These are phyloP conservation scores for Shargacucullia verbasci DNA, from an alignment of 2,888 invertebrate species.

Conservation along the genomic window DNA sequence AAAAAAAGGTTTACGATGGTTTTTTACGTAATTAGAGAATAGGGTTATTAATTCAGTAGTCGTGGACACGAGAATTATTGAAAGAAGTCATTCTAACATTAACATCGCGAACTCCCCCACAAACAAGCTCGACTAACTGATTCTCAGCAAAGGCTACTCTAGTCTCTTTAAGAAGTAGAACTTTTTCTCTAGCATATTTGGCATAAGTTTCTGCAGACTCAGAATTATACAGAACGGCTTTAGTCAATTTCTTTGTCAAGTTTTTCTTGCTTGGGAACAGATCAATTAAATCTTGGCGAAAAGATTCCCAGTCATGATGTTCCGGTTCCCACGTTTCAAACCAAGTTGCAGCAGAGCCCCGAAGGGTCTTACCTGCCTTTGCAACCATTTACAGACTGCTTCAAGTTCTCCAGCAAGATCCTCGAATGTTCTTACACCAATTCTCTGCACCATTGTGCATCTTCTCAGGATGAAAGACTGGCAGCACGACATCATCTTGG, in stretches of 20 bases:
- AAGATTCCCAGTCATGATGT: constrained; percentile 10
- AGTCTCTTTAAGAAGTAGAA: constrained; percentile 11
- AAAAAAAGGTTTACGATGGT: constrained; percentile 3
- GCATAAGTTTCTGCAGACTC: constrained; percentile 20
- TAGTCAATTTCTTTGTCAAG: constrained; percentile 3
- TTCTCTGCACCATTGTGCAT: constrained; percentile 7
- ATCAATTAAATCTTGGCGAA: constrained; percentile 8
- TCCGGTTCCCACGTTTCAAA: constrained; percentile 13
- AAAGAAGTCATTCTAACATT: constrained; percentile 19
- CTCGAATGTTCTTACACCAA: constrained; percentile 5
- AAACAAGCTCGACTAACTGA: too few relatives aligned
- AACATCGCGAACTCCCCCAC: constrained; percentile 19
- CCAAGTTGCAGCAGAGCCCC: constrained; percentile 14
- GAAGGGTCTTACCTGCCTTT: too few relatives aligned
- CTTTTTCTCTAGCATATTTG: constrained; percentile 25
- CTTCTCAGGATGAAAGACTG: constrained; percentile 7
- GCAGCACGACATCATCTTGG: constrained; percentile 6
- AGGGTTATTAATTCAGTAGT: constrained; percentile 7
- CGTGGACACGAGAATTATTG: constrained; percentile 1
- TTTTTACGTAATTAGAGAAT: constrained; percentile 5
- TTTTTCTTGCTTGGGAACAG: constrained; percentile 5
- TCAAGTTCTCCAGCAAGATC: constrained; percentile 3
- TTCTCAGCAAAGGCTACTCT: too few relatives aligned
- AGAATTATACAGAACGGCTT: constrained; percentile 14
- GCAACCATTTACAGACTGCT: constrained; percentile 12